Evolutionary conservation across 2,797 vertebrate species (phyloP), one percentile per base, ranked within the genome.

Genomic region (Benthosema pterotum): DNA sequence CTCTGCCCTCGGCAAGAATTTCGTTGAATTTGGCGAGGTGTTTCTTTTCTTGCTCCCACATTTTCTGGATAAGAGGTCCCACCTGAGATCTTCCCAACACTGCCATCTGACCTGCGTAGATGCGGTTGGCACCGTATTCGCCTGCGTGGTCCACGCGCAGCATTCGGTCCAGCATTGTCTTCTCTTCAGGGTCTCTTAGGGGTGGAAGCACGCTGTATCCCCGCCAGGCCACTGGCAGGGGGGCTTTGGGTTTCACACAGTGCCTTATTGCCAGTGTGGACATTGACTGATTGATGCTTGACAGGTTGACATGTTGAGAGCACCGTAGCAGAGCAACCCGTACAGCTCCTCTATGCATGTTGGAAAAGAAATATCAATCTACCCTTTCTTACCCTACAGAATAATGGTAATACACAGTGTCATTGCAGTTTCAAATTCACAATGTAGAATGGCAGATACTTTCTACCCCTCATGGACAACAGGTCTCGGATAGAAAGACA

Each of bases 21-120:
- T n/a, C n/a, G n/a, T n/a, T n/a, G n/a, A n/a, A n/a, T n/a, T n/a
- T n/a, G n/a, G n/a, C n/a, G n/a, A n/a, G n/a, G n/a, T n/a, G n/a
- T 4, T 88, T 86, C 89, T 98, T 99, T 84, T 99, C 97, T 82
- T 99, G 97, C 88, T 99, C 92, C 97, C 97, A 99, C 97, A 99
- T 99, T 85, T 96, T 90, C 98, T 95, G 96, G 72, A 99, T 98
- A n/a, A 99, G 8, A 0, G 95, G 94, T 0, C 94, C 96, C 0
- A 89, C 88, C 0, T 90, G 90, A 0, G 93, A 88, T 47, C 95
- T 85, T 2, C 97, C 93, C 79, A 99, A 75, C 17, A 99, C 90
- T 0, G 95, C 95, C 96, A 98, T 97, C 22, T 99, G 98, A 8
- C 98, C 98, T 0, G 98, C 97, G 0, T 98, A 99, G 56, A 99